Evolutionary conservation across 2,797 vertebrate genomes (phyloP).

Genomic region (Cyclura pinguis): DNA sequence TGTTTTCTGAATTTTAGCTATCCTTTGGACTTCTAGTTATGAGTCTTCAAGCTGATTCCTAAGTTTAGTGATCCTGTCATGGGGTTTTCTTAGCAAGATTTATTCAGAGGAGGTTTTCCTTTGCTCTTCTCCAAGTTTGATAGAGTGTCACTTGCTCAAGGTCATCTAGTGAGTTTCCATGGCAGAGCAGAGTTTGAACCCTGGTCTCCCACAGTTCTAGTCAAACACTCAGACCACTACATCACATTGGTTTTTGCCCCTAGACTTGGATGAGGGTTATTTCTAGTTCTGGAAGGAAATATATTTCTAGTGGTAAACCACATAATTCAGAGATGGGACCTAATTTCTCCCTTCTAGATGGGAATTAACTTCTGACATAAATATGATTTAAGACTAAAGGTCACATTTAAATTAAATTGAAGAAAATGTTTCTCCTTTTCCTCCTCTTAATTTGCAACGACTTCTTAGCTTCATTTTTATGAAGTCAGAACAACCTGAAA

Average conservation of each 20-base stretch:
- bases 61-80: too few relatives aligned
- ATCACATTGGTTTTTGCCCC: too few relatives aligned
- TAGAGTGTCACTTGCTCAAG: too few relatives aligned
- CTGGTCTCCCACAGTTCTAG: too few relatives aligned
- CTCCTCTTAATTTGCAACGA: neutral
- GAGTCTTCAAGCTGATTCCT: too few relatives aligned
- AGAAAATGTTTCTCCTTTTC: neutral
- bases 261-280: neutral
- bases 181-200: too few relatives aligned
- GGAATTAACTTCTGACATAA: neutral
- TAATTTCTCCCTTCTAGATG: neutral
- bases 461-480: neutral
- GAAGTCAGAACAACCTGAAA: neutral
- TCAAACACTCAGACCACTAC: too few relatives aligned
- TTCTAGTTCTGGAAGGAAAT: neutral
- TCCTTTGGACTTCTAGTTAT: neutral
- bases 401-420: neutral
- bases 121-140: too few relatives aligned
- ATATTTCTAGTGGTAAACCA: neutral
- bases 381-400: neutral
- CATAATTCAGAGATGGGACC: neutral
- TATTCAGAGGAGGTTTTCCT: too few relatives aligned
- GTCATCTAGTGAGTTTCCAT: too few relatives aligned
- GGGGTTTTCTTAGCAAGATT: too few relatives aligned
- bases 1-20: neutral